Evolutionary conservation across 1,140 invertebrate species (phyloP), one percentile per base, ranked within the genome.

Genomic region (Drosophila lacteicornis): DNA sequence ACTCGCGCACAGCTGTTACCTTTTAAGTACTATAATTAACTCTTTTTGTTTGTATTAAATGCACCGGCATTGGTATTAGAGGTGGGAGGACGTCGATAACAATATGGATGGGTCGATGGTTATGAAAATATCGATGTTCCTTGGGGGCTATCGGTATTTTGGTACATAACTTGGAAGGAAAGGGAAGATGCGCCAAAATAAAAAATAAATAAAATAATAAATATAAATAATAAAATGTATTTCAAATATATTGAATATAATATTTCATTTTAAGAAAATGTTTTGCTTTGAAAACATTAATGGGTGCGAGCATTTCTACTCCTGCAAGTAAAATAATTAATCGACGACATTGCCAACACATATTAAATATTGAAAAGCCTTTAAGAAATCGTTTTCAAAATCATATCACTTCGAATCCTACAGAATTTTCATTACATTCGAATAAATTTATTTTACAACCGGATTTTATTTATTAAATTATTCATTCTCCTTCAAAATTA

Each of bases 21-120:
- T 50, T 60, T 77, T 56, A 60, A 47, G 19, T 42, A 19, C 56
- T 77, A 56, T 68, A 50, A 45, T 77, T 68, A 61, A 77, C 27
- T 68, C 19, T 40, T 51, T 51, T 59, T 55, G 47, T 55, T 55
- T 60, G 53, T 60, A 33, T 43, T 36, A 67, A 38, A 57, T 46
- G 51, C 59, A 45, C 75, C 75, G 73, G 75, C 62, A 42, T 33
- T 30, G 40, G 45, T 45, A 38, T 60, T 59, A 42, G 73, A 43
- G 53, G 12, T 47, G 53, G 53, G 3, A 40, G 0, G 17, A 33
- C 0, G 19, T 19, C 6, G 17, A 55, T 55, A 3, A 40, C 9
- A 3, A 15, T 40, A 11, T 19, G 38, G 19, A n/a, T 40, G 33
- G 33, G 3, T 4, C 12, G 7, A 22, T 9, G 30, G 4, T 5